These are phyloP conservation scores for Nomada lathburiana DNA, from an alignment of 2,888 invertebrate species.

Conservation along the genomic window DNA sequence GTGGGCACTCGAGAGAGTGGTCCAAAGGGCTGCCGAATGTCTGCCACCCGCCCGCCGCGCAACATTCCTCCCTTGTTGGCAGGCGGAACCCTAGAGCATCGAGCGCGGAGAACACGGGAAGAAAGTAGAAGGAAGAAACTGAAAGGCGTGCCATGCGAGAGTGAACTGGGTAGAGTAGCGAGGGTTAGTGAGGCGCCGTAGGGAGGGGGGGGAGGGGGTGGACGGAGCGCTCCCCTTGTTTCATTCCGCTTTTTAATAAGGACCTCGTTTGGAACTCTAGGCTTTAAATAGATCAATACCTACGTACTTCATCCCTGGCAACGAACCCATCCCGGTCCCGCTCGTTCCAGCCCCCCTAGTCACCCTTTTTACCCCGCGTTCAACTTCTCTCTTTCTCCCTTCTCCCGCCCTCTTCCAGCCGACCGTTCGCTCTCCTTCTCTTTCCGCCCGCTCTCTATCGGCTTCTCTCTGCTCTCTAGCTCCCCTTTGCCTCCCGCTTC, in stretches of 20 bases:
- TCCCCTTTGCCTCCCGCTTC: constrained; percentile 33
- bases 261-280: constrained; percentile 85
- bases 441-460: constrained; percentile 38
- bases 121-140: constrained; percentile 54
- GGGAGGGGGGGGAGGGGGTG: no score
- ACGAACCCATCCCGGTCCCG: constrained; percentile 81
- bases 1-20: constrained; percentile 47
- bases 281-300: constrained; percentile 85
- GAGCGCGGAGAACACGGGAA: constrained; percentile 51
- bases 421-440: constrained; percentile 55
- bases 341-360: constrained; percentile 74
- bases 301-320: constrained; percentile 84
- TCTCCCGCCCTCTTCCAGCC: constrained; percentile 48
- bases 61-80: constrained; percentile 59
- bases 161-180: constrained; percentile 43
- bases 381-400: constrained; percentile 78
- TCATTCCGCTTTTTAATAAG: constrained; percentile 85
- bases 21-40: constrained; percentile 63
- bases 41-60: constrained; percentile 53
- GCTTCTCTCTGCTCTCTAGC: constrained; percentile 43
- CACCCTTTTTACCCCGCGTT: constrained; percentile 82
- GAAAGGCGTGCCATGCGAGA: constrained; percentile 52
- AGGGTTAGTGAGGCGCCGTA: constrained; percentile 48
- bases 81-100: constrained; percentile 48
- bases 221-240: constrained; percentile 79